Evolutionary conservation across 2,797 vertebrate species (phyloP).

Genomic region (Myiotriccus ornatus): DNA sequence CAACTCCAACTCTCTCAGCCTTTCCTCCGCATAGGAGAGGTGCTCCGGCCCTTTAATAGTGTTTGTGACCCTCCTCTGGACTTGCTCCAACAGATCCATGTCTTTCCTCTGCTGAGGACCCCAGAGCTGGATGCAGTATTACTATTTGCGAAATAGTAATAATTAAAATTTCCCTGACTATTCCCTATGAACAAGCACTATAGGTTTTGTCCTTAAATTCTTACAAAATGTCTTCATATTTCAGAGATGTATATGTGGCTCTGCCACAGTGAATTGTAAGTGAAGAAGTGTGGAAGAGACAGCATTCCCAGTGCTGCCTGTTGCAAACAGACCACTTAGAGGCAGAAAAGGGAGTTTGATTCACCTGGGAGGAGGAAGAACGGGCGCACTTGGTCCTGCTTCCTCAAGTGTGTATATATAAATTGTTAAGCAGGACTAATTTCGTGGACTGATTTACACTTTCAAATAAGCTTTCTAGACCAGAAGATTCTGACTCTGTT

Average conservation of each 20-base stretch:
- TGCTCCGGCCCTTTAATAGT: neutral
- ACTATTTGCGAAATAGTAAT: neutral
- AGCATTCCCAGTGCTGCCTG: neutral
- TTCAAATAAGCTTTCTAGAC: neutral
- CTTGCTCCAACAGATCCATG: rapidly evolving
- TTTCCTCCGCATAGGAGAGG: neutral
- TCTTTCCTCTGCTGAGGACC: neutral
- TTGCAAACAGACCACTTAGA: neutral
- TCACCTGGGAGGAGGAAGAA: neutral
- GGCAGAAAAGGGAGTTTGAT: neutral
- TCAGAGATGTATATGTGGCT: neutral
- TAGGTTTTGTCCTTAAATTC: neutral
- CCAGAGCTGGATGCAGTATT: neutral
- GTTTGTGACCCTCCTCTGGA: neutral
- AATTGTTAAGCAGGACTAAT: neutral
- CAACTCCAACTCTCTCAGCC: neutral
- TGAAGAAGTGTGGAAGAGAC: neutral
- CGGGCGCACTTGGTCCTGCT: neutral
- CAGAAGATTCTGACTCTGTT: neutral
- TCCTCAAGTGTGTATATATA: neutral
- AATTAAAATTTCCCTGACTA: neutral
- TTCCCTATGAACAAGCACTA: neutral
- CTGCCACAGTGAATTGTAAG: neutral
- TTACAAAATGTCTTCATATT: neutral
- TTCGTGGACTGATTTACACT: neutral